Percentiles rank a stretch among this genome's conserved stretches.
phyloP scores from a whole-genome alignment of 2,113 vertebrate species.

The Xiphophorus couchianus region DNA sequence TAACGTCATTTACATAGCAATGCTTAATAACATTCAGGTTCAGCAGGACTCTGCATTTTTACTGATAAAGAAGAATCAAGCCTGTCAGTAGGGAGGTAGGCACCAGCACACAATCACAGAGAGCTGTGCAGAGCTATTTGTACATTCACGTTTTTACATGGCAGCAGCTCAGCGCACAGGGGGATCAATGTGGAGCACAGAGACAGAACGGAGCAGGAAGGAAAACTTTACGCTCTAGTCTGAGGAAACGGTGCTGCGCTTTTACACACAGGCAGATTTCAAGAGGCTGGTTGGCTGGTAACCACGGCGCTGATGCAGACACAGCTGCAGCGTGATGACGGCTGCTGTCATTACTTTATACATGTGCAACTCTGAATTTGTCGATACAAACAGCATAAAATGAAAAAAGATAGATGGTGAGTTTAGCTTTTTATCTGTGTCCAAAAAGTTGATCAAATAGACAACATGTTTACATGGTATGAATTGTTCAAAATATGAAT shows the following conservation, averaged over 20 bases:
- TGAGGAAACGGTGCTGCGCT: not conserved
- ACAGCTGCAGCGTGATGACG: not conserved
- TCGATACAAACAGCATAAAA: not conserved
- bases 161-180: not conserved
- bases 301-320: not conserved
- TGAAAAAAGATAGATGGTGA: not conserved
- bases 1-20: not conserved
- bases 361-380: not conserved
- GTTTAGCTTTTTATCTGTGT: too few relatives aligned
- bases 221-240: not conserved
- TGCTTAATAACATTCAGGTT: not conserved
- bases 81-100: constrained; percentile 38
- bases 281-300: constrained; percentile 12
- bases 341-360: not conserved
- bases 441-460: too few relatives aligned
- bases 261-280: not conserved
- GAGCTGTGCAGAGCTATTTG: constrained; percentile 25
- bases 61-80: constrained; percentile 18
- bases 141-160: constrained; percentile 40
- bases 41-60: constrained; percentile 8
- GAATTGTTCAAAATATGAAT: too few relatives aligned
- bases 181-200: constrained; percentile 1
- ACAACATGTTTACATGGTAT: too few relatives aligned
- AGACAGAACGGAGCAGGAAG: not conserved
- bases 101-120: constrained; percentile 19